Conservation (phyloP, 2,888 invertebrate species). For the Ophion costatus region DNA sequence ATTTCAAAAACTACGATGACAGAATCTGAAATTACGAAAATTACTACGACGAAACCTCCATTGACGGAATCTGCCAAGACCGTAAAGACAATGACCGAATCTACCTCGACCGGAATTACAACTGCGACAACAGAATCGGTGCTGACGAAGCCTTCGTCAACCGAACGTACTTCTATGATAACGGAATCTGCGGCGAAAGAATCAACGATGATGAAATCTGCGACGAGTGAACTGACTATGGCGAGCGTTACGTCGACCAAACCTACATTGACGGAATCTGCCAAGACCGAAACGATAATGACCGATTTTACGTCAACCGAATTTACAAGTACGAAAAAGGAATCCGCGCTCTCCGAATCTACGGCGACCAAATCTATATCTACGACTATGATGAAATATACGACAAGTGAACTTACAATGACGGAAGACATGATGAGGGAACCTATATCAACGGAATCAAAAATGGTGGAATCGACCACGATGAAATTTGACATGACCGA, state of each 20-base stretch:
- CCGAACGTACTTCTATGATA: neutral
- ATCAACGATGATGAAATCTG: neutral
- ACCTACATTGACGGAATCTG: constrained; percentile 25
- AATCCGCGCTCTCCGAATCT: constrained; percentile 31
- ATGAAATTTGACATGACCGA: neutral
- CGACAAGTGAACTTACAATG: constrained; percentile 23
- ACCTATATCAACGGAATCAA: neutral
- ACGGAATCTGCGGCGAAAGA: neutral
- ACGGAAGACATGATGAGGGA: neutral
- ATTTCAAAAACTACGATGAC: neutral
- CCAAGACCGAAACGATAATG: neutral
- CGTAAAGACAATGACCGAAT: neutral
- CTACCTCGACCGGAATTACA: neutral
- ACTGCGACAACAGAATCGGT: too few relatives aligned
- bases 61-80: neutral
- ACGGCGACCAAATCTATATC: constrained; percentile 10
- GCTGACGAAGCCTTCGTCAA: neutral
- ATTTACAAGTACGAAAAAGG: constrained; percentile 24
- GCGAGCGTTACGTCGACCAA: constrained; percentile 18
- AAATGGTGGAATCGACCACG: constrained; percentile 2
- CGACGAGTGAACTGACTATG: constrained; percentile 13
- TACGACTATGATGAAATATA: constrained; percentile 6
- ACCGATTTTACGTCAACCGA: neutral
- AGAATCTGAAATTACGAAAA: constrained; percentile 24
- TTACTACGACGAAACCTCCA: neutral